These are phyloP conservation scores for Ailurus styani DNA, from an alignment of 2,113 vertebrate species.

Conservation along the genomic window DNA sequence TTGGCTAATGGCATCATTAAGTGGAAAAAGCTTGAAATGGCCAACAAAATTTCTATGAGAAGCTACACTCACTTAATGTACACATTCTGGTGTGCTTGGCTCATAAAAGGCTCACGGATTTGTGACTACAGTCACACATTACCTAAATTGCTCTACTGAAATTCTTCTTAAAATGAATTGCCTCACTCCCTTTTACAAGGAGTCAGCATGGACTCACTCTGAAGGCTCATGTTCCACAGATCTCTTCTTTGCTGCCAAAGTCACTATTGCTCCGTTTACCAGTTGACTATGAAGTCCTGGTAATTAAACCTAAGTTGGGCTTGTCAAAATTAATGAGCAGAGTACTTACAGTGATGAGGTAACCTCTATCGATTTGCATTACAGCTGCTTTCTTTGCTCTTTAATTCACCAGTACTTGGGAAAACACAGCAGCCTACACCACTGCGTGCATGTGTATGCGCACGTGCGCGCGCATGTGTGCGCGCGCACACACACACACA, in stretches of 20 bases:
- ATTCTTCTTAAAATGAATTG: constrained; percentile 63
- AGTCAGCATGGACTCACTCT: constrained; percentile 47
- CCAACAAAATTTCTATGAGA: constrained; percentile 48
- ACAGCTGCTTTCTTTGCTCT: constrained; percentile 27
- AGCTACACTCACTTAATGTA: neutral
- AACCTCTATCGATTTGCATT: constrained; percentile 18
- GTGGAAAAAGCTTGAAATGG: constrained; percentile 33
- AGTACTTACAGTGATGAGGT: constrained; percentile 21
- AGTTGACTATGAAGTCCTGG: neutral
- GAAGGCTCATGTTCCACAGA: constrained; percentile 56
- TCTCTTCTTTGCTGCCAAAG: constrained; percentile 59
- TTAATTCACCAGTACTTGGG: constrained; percentile 1
- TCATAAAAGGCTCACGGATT: constrained; percentile 54
- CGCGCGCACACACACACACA: too few relatives aligned
- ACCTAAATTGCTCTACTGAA: constrained; percentile 55
- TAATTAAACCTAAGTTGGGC: constrained; percentile 63
- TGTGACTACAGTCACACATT: constrained; percentile 57
- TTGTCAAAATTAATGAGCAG: constrained; percentile 61
- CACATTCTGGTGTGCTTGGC: constrained; percentile 55
- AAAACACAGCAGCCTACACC: neutral
- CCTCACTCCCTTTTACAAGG: constrained; percentile 64
- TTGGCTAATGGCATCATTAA: constrained; percentile 11
- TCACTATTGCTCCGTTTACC: constrained; percentile 25
- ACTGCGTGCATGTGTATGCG: neutral
- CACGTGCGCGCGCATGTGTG: accelerated